These are phyloP conservation scores for Mycetomoellerius zeteki DNA, from an alignment of 1,140 invertebrate genomes.

Conservation along the genomic window DNA sequence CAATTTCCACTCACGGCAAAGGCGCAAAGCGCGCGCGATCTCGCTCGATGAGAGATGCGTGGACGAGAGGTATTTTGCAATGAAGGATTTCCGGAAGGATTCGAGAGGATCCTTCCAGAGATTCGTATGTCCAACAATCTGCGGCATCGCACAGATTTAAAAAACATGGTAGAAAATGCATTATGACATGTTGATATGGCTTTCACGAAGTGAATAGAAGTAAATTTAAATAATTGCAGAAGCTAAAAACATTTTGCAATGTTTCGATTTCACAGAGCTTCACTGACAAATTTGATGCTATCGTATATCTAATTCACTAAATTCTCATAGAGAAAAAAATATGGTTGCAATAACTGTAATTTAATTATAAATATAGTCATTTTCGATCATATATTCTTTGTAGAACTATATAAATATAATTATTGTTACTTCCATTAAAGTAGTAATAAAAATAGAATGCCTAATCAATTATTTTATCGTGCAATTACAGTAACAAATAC, in stretches of 20 bases:
- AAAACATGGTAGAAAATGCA: background rate
- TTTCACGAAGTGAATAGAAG: background rate
- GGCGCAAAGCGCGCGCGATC: slow-evolving; percentile 67
- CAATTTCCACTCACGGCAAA: slow-evolving; percentile 71
- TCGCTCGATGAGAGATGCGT: slow-evolving; percentile 59
- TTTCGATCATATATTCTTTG: too few relatives aligned
- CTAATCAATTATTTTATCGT: too few relatives aligned
- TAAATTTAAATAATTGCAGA: background rate
- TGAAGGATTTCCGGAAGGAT: slow-evolving; percentile 25
- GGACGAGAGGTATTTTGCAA: slow-evolving; percentile 14
- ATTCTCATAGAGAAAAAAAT: too few relatives aligned
- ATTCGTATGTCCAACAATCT: slow-evolving; percentile 19
- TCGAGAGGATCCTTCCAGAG: background rate
- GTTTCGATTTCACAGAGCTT: background rate
- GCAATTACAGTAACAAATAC: too few relatives aligned
- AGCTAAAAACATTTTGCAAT: background rate
- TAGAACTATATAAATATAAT: too few relatives aligned
- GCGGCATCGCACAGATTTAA: background rate
- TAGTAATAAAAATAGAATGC: too few relatives aligned
- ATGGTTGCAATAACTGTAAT: too few relatives aligned
- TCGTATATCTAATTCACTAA: background rate
- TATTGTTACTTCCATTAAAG: too few relatives aligned
- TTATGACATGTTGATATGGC: background rate
- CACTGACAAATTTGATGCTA: background rate
- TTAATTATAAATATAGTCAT: too few relatives aligned